Base-by-base conservation (phyloP, 1,140 invertebrate genomes). In the Rhizoglyphus robini region DNA sequence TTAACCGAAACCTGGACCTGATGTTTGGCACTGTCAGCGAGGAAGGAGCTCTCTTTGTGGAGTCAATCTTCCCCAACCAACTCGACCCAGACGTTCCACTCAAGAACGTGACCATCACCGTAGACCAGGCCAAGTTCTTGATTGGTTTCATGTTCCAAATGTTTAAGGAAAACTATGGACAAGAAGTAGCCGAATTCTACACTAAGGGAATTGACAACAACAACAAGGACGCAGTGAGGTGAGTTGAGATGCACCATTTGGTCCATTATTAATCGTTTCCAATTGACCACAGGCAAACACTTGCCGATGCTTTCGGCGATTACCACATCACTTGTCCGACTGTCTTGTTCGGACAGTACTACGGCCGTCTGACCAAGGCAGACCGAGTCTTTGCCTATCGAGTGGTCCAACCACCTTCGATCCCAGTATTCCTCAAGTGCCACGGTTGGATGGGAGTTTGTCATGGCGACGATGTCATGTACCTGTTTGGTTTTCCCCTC, bases 401-500 rank as follows among this genome's bases (percentile, higher is more conserved):
- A 31, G 34, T 30, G 25, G 29, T 30, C 15, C 64, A 63, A 11
- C 13, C 13, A 30, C 48, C 46, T 13, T 5, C 27, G n/a, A 36
- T 65, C 2, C 18, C 46, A 1, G 41, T 3, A 5, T 65, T 49
- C 11, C 3, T 48, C 15, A 46, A 34, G 23, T 64, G 36, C 23
- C 36, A 18, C 13, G 83, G 83, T 51, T 97, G 93, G 93, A 91
- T 92, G 66, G 93, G 93, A 8, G 90, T 91, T 0, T 85, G 96
- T 81, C 94, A 97, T 75, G 93, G 85, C 0, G 92, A 96, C 75
- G 94, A 97, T 76, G 94, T 97, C 67, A 87, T 83, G 72, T 97
- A 90, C 75, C 82, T 95, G 23, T 96, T 96, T 75, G 92, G 94
- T 25, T 63, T 63, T 31, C 61, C 61, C 2, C 25, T 63, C 15